Evolutionary conservation across 2,113 vertebrate genomes (phyloP), one percentile per base, ranked within the genome.

Genomic region (Oenanthe melanoleuca): DNA sequence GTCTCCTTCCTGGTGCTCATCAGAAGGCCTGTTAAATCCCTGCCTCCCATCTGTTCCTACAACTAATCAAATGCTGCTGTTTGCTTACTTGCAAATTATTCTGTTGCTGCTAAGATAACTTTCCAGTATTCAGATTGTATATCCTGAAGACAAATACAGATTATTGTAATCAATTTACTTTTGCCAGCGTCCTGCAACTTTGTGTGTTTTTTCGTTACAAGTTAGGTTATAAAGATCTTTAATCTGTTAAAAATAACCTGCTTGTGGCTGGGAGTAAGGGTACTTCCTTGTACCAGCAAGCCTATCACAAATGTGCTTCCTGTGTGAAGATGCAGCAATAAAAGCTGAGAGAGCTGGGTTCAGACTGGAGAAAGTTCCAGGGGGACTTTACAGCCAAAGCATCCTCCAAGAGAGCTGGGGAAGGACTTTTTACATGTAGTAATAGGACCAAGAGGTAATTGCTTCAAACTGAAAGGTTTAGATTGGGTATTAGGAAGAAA

Each of bases 41-140:
- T 67, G 42, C 34, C n/a, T 93, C 50, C 92, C 80, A 70, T 92
- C 88, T 96, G 86, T 83, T 86, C 67, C 55, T 53, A 77, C 71
- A 90, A 34, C 56, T 93, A 88, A 90, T 87, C 72, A 87, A 81
- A 71, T 90, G 61, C 61, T 89, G 17, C 67, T 92, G 47, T 96
- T 91, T 85, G 87, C 85, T 89, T 93, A 72, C 57, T 93, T 85
- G 55, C 61, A 57, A 42, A 85, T 78, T 85, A 53, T 72, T 80
- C 53, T 88, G 53, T 40, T 87, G 78, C 88, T 92, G 74, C 79
- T 83, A n/a, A 82, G 79, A 63, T 59, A 86, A 52, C 52, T 91
- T 92, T 59, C 34, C 63, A 66, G 38, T 50, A 37, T 56, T 85
- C 53, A 40, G 24, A 9, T 84, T 71, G 13, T 61, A 28, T 85